Evolutionary conservation across 1,140 invertebrate genomes (phyloP).

Genomic region (Solenopsis invicta): DNA sequence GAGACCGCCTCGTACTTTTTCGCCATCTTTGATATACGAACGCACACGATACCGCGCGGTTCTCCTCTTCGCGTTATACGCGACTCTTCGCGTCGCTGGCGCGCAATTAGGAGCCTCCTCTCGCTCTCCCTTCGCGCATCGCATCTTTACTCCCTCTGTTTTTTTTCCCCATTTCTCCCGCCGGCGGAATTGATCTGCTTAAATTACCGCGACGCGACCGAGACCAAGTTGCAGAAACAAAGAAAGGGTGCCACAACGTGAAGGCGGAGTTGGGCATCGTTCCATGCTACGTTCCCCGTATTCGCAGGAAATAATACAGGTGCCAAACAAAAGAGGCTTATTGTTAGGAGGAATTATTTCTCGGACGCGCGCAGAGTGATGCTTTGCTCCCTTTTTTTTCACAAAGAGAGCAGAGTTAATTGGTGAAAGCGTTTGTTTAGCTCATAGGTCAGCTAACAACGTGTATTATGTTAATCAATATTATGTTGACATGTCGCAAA

Average conservation of each 20-base stretch:
- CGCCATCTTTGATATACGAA: slow-evolving; percentile 70
- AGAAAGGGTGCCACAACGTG: background rate
- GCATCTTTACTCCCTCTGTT: background rate
- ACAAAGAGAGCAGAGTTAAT: background rate
- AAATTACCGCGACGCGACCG: slow-evolving; percentile 34
- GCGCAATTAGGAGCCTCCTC: slow-evolving; percentile 40
- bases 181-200: slow-evolving; percentile 66
- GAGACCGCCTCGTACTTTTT: slow-evolving; percentile 68
- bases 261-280: slow-evolving; percentile 2
- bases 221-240: slow-evolving; percentile 14
- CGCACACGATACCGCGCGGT: background rate
- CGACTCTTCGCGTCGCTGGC: slow-evolving; percentile 33
- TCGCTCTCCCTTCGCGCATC: background rate
- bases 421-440: background rate
- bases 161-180: background rate
- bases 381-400: background rate
- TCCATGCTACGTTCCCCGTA: slow-evolving; percentile 11
- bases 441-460: background rate
- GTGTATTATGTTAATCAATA: slow-evolving; percentile 9
- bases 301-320: slow-evolving; percentile 14
- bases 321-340: slow-evolving; percentile 26
- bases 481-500: background rate
- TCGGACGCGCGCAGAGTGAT: background rate
- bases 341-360: background rate
- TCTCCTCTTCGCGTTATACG: slow-evolving; percentile 31